phyloP scores from a whole-genome alignment of 2,113 vertebrate genomes.

The Gasterosteus nipponicus region DNA sequence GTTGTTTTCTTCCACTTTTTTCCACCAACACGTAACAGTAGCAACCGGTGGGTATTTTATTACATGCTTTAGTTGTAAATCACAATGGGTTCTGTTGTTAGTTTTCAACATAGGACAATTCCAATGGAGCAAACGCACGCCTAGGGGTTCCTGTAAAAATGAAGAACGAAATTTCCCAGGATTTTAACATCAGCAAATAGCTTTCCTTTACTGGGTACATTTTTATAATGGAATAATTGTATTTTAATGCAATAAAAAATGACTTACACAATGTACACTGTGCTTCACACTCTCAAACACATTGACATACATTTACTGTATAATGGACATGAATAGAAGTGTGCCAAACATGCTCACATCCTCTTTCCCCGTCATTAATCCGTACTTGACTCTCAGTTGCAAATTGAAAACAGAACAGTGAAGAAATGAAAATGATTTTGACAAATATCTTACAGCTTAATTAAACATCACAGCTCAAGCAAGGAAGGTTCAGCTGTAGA shows the following conservation, averaged over 20 bases:
- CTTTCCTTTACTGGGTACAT: background rate
- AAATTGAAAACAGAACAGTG: slow-evolving; percentile 15
- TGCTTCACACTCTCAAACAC: background rate
- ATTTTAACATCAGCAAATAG: background rate
- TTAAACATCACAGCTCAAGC: background rate
- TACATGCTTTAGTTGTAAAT: background rate
- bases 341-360: slow-evolving; percentile 24
- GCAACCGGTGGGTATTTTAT: background rate
- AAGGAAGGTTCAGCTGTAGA: background rate
- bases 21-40: too few species aligned
- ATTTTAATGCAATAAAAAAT: background rate
- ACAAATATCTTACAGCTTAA: background rate
- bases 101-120: background rate
- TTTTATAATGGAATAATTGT: background rate
- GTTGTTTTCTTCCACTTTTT: too few species aligned
- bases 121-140: background rate
- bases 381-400: slow-evolving; percentile 14
- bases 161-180: background rate
- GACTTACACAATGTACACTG: background rate
- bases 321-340: slow-evolving; percentile 1
- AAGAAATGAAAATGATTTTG: background rate
- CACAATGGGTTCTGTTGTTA: background rate
- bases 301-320: background rate
- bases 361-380: slow-evolving; percentile 12
- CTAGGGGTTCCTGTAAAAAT: background rate